phyloP scores from a whole-genome alignment of 2,888 invertebrate genomes.

The Amphipoea oculea region DNA sequence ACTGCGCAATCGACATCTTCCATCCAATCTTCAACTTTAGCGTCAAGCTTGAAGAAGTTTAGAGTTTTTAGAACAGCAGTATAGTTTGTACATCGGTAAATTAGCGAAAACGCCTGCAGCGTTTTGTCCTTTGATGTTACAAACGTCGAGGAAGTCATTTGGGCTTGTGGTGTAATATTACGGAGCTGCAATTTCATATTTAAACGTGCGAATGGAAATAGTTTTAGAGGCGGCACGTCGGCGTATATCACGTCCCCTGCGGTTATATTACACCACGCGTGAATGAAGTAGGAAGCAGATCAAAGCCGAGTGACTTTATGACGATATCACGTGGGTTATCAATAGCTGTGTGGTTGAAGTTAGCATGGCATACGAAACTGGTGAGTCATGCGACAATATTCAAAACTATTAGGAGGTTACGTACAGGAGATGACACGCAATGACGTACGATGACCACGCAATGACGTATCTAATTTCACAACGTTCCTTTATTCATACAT shows the following conservation, averaged over 20 bases:
- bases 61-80: conserved; percentile 53
- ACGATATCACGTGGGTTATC: conserved; percentile 17
- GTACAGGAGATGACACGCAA: neutral
- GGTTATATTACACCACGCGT: conserved; percentile 53
- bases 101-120: conserved; percentile 73
- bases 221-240: conserved; percentile 50
- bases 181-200: conserved; percentile 68
- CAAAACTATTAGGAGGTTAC: neutral
- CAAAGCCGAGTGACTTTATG: conserved; percentile 45
- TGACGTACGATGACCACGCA: neutral
- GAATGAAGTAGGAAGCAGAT: conserved; percentile 51
- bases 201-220: conserved; percentile 66
- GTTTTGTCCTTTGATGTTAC: conserved; percentile 74
- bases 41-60: conserved; percentile 36
- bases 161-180: conserved; percentile 70
- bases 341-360: conserved; percentile 30
- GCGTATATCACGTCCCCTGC: conserved; percentile 44
- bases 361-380: neutral
- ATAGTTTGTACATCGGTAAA: conserved; percentile 67
- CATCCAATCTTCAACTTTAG: conserved; percentile 52
- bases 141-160: conserved; percentile 73
- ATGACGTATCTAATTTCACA: conserved; percentile 11
- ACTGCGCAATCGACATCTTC: conserved; percentile 31
- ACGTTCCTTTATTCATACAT: neutral
- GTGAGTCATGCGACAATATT: neutral